These are phyloP conservation scores for Cepaea nemoralis DNA, from an alignment of 1,140 invertebrate genomes.

Conservation along the genomic window DNA sequence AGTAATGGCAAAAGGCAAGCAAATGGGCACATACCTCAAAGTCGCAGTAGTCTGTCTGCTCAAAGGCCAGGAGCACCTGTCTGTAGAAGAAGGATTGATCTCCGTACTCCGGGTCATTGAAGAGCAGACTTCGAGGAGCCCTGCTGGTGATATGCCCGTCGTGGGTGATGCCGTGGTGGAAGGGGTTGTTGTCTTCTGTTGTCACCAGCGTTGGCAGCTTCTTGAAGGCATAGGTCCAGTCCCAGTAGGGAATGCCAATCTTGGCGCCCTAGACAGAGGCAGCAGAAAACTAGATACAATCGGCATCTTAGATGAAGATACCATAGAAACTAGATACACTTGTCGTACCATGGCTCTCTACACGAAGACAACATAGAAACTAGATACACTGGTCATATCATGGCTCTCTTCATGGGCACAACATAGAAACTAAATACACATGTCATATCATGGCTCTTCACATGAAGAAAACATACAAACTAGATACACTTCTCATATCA, in stretches of 20 bases:
- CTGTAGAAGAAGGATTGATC: conserved; percentile 45
- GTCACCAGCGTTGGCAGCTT: conserved; percentile 43
- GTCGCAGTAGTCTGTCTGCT: conserved; percentile 47
- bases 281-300: too few relatives aligned
- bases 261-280: conserved; percentile 33
- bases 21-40: conserved; percentile 41
- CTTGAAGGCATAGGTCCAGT: conserved; percentile 50
- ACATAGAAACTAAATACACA: too few relatives aligned
- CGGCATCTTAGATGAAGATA: not conserved
- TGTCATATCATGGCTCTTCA: too few relatives aligned
- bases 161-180: conserved; percentile 32
- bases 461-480: too few relatives aligned
- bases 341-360: too few relatives aligned
- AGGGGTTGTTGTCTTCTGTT: conserved; percentile 37
- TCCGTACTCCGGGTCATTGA: conserved; percentile 44
- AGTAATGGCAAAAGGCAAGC: too few relatives aligned
- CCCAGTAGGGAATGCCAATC: conserved; percentile 52
- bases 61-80: conserved; percentile 44
- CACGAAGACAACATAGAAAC: too few relatives aligned
- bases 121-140: conserved; percentile 36
- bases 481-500: too few relatives aligned
- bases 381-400: too few relatives aligned
- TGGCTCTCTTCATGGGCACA: too few relatives aligned
- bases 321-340: too few relatives aligned
- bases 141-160: conserved; percentile 27